Evolutionary conservation across 35 echinoderm and acorn worm genomes (phyloP).

Genomic region (Diadema setosum): DNA sequence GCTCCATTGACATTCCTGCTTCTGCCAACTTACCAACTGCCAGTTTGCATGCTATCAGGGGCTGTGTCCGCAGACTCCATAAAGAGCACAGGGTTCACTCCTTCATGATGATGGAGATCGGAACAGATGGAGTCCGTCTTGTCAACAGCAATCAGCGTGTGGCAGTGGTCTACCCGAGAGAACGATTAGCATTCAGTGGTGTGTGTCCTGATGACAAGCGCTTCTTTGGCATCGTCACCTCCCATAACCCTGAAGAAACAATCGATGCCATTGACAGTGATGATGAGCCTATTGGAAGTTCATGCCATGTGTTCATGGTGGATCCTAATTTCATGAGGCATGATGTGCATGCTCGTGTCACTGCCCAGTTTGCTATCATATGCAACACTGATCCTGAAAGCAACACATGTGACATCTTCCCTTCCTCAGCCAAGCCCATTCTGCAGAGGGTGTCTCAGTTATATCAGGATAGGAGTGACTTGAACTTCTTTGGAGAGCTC

Average conservation of each 20-base stretch:
- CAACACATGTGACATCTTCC: conserved; percentile 81
- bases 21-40: conserved; percentile 93
- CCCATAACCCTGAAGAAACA: conserved; percentile 43
- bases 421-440: conserved; percentile 63
- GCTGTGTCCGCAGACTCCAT: conserved; percentile 89
- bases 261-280: conserved; percentile 35
- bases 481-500: conserved; percentile 66
- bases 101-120: conserved; percentile 89
- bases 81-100: conserved; percentile 94
- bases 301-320: conserved; percentile 94
- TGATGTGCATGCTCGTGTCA: conserved; percentile 69
- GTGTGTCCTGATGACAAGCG: conserved; percentile 97
- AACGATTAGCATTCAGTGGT: conserved; percentile 89
- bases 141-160: conserved; percentile 70
- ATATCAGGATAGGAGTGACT: conserved; percentile 47
- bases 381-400: conserved; percentile 59
- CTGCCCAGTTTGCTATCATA: conserved; percentile 70
- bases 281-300: conserved; percentile 90
- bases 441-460: conserved; percentile 68
- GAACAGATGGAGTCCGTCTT: conserved; percentile 54
- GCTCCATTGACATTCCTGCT: conserved; percentile 98
- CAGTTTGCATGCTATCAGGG: conserved; percentile 93
- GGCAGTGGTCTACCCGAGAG: conserved; percentile 77
- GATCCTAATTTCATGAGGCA: conserved; percentile 84
- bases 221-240: conserved; percentile 91